Conservation (phyloP, 1,140 invertebrate species). For the Antheraea pernyi region DNA sequence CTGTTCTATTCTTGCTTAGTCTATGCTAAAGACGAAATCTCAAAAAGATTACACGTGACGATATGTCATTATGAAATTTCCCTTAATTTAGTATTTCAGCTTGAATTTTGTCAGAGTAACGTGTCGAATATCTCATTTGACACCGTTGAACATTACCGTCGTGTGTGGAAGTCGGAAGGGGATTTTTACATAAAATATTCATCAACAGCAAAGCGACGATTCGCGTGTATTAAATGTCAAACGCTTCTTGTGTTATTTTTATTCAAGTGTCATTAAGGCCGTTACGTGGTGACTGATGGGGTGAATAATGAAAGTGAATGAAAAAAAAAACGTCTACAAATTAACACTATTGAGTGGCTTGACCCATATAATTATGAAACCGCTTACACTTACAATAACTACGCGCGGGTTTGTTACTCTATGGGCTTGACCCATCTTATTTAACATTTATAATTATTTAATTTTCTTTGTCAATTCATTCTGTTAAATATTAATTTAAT, state of each 20-base stretch:
- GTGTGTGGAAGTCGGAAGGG: conserved; percentile 25
- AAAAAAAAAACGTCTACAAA: not conserved
- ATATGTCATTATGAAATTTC: not conserved
- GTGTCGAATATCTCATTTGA: conserved; percentile 45
- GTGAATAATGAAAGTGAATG: not conserved
- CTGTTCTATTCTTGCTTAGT: too few relatives aligned
- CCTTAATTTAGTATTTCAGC: conserved; percentile 18
- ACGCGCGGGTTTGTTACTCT: too few relatives aligned
- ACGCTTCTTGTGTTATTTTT: conserved; percentile 29
- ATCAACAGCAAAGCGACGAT: conserved; percentile 32
- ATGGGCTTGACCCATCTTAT: too few relatives aligned
- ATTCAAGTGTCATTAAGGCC: conserved; percentile 15
- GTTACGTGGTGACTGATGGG: not conserved
- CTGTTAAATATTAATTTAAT: too few relatives aligned
- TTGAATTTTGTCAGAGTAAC: conserved; percentile 40
- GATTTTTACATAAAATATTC: conserved; percentile 56
- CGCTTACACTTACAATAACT: too few relatives aligned
- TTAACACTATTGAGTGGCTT: too few relatives aligned
- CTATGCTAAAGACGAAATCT: not conserved
- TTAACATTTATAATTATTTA: too few relatives aligned
- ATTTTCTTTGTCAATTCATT: too few relatives aligned
- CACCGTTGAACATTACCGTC: conserved; percentile 29
- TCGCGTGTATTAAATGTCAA: conserved; percentile 29
- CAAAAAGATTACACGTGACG: not conserved
- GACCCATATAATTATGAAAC: too few relatives aligned